Base-by-base conservation (phyloP, 1,140 invertebrate species). In the Lycorma delicatula region DNA sequence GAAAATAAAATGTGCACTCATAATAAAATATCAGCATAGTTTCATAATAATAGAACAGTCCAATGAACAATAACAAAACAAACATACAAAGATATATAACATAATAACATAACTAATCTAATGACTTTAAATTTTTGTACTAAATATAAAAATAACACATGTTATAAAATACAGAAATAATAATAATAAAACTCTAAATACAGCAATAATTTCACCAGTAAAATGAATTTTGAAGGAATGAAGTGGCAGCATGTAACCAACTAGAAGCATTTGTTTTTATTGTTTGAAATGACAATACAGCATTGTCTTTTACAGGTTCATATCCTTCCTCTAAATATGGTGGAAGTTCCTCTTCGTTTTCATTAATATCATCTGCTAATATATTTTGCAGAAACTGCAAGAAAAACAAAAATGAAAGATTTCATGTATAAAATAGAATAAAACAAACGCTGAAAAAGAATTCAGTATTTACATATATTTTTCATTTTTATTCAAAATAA, bases 191-290 rank as follows among this genome's bases (percentile, higher is more conserved):
- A n/a, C n/a, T n/a, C n/a, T n/a, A n/a, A n/a, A n/a, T n/a, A n/a
- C n/a, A n/a, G n/a, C n/a, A n/a, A n/a, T n/a, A n/a, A 44, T 44
- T 66, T 70, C 66, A 75, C 74, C 74, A 75, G 29, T 75, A 75
- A 66, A 75, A 75, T 12, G 74, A 75, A 66, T 69, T 75, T 25
- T 69, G 66, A 20, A 75, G 61, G 61, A 75, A 75, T 66, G 73
- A 70, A 7, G 73, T 54, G 6, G 74, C 75, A 3, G 71, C 73
- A 67, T 75, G 74, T 25, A 75, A 74, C 31, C 75, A 62, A 12
- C 73, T 67, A 1, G 73, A 74, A 54, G 74, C 74, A 61, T 73
- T 74, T 65, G 75, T 72, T 54, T 69, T 68, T 44, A 75, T 61
- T 5, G 73, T 73, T 23, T 70, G 74, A 49, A 75, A 71, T 31